phyloP scores from a whole-genome alignment of 2,113 vertebrate genomes.

The Brachyhypopomus occidentalis region DNA sequence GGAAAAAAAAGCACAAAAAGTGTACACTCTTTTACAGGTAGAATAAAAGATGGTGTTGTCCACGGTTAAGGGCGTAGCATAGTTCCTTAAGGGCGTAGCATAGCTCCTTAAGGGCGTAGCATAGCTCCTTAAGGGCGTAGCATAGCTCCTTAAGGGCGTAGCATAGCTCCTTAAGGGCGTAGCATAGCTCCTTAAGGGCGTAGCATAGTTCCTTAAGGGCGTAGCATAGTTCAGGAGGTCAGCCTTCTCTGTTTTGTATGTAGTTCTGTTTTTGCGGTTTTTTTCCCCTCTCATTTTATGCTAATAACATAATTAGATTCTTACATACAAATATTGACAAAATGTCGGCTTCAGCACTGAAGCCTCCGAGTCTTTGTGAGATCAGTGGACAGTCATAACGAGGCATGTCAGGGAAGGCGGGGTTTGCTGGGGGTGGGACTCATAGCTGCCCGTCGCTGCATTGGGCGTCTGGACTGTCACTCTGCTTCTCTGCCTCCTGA shows the following conservation, averaged over 20 bases:
- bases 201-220: slow-evolving; percentile 87
- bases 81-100: slow-evolving; percentile 89
- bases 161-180: slow-evolving; percentile 88
- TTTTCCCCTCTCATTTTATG: slow-evolving; percentile 67
- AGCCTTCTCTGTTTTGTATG: slow-evolving; percentile 49
- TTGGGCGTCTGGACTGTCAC: slow-evolving; percentile 87
- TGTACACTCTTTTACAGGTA: slow-evolving; percentile 99
- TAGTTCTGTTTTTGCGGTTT: slow-evolving; percentile 37
- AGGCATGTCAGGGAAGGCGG: slow-evolving; percentile 69
- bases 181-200: too few relatives aligned
- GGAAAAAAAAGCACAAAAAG: slow-evolving; percentile 98
- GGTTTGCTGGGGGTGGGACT: slow-evolving; percentile 72
- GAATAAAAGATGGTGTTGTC: slow-evolving; percentile 91
- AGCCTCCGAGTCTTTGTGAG: slow-evolving; percentile 83
- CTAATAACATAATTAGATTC: slow-evolving; percentile 94
- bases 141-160: too few relatives aligned
- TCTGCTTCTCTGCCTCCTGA: slow-evolving; percentile 85
- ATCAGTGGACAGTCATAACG: slow-evolving; percentile 56
- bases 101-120: too few relatives aligned
- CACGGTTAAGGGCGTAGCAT: slow-evolving; percentile 90
- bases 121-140: slow-evolving; percentile 88
- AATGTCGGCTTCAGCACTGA: slow-evolving; percentile 89
- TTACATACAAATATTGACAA: slow-evolving; percentile 99
- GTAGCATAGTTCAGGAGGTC: slow-evolving; percentile 82
- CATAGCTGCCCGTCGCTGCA: slow-evolving; percentile 89